phyloP scores from a whole-genome alignment of 1,140 invertebrate species.

The Drosophila tsacasi region DNA sequence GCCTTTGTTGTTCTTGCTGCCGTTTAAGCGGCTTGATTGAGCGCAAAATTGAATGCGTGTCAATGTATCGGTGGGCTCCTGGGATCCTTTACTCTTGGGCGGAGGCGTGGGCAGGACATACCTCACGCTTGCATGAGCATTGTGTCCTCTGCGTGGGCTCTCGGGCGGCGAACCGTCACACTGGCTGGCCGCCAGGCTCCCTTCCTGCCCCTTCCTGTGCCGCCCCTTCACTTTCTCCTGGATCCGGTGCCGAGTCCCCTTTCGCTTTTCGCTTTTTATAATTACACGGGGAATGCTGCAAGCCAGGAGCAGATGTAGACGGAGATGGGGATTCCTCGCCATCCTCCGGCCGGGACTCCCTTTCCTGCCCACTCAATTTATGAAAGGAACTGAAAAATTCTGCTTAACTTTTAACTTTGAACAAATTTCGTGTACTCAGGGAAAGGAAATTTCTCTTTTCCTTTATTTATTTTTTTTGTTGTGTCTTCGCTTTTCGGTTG shows the following conservation, averaged over 20 bases:
- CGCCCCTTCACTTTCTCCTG: slow-evolving; percentile 11
- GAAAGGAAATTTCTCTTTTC: slow-evolving; percentile 51
- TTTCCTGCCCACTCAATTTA: slow-evolving; percentile 39
- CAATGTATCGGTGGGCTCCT: slow-evolving; percentile 17
- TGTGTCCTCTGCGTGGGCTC: slow-evolving; percentile 39
- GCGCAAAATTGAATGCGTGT: slow-evolving; percentile 67
- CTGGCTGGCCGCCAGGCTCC: slow-evolving; percentile 7
- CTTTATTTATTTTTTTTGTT: slow-evolving; percentile 17
- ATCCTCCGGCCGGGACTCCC: neutral
- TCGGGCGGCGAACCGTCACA: slow-evolving; percentile 20
- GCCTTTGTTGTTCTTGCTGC: slow-evolving; percentile 26
- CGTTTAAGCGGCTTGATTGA: slow-evolving; percentile 70
- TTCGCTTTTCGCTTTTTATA: slow-evolving; percentile 46
- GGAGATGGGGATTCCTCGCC: neutral
- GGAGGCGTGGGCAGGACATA: slow-evolving; percentile 26
- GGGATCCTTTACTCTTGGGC: slow-evolving; percentile 1
- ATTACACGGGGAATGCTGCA: slow-evolving; percentile 30
- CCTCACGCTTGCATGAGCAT: slow-evolving; percentile 27
- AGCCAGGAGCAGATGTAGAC: neutral
- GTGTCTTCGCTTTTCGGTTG: slow-evolving; percentile 22
- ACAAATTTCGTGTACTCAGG: slow-evolving; percentile 47
- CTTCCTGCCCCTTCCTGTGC: neutral
- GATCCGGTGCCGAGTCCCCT: slow-evolving; percentile 5
- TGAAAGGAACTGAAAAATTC: slow-evolving; percentile 52
- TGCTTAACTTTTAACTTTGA: slow-evolving; percentile 61